A percentile compares a stretch with the other conserved stretches of the same genome.
Evolutionary conservation across 1,140 invertebrate species (phyloP).

Genomic region (Nasonia giraulti): DNA sequence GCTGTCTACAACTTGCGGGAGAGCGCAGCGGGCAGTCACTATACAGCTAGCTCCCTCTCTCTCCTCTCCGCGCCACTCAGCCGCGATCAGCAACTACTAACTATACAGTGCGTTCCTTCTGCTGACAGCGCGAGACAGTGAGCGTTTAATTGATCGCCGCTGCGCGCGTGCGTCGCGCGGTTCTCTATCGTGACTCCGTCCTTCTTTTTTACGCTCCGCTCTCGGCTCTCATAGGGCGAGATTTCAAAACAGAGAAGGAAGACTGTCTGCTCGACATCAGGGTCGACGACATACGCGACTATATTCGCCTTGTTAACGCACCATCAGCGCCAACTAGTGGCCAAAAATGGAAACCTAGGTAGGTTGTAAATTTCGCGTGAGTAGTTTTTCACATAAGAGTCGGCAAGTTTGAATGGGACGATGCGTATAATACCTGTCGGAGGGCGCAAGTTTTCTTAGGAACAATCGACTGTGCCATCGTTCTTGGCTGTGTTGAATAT

Average conservation of each 20-base stretch:
- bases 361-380: no score
- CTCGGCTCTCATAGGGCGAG: background rate
- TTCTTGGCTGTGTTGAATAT: no score
- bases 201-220: background rate
- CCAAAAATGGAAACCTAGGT: no score
- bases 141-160: constrained; percentile 40
- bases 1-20: background rate
- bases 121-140: background rate
- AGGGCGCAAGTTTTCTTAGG: no score
- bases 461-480: no score
- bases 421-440: background rate
- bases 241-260: background rate
- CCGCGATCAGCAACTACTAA: background rate
- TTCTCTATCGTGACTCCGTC: background rate
- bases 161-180: constrained; percentile 36
- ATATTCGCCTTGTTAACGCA: no score
- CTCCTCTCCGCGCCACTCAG: background rate
- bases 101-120: background rate
- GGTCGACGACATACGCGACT: background rate
- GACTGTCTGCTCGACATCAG: background rate
- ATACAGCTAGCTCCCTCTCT: background rate
- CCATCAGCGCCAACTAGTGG: no score
- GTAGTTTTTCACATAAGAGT: no score
- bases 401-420: background rate
- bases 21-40: background rate